A percentile compares a stretch with the other conserved stretches of the same genome.
Conservation (phyloP, 1,140 invertebrate genomes). For the Pogonomyrmex californicus region DNA sequence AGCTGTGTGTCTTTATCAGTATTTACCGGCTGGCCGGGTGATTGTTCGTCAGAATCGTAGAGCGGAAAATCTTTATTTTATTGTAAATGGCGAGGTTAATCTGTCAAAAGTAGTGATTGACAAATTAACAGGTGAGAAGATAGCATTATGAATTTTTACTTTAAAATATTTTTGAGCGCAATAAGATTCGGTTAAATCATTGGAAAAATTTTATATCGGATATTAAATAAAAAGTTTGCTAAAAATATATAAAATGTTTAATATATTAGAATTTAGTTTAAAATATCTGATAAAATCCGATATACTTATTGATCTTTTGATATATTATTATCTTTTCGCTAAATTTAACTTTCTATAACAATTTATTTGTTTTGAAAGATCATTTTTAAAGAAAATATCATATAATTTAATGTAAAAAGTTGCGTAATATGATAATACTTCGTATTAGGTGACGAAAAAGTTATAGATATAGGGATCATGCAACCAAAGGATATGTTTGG, state of each 20-base stretch:
- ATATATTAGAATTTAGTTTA: not conserved
- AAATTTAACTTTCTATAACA: not conserved
- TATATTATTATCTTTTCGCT: not conserved
- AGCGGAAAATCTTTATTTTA: conserved; percentile 88
- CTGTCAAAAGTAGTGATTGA: conserved; percentile 87
- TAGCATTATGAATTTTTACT: not conserved
- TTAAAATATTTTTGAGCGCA: not conserved
- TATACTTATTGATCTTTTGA: not conserved
- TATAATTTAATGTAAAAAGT: conserved; percentile 1
- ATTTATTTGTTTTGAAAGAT: not conserved
- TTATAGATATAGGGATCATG: conserved; percentile 76
- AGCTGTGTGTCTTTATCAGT: conserved; percentile 87
- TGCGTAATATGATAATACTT: conserved; percentile 21
- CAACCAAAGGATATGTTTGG: conserved; percentile 88
- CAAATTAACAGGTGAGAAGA: conserved; percentile 82
- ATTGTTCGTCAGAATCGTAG: conserved; percentile 88
- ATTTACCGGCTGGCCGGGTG: conserved; percentile 86
- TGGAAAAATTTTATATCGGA: not conserved
- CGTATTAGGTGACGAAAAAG: conserved; percentile 68
- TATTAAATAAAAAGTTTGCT: not conserved
- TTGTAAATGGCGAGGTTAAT: conserved; percentile 88
- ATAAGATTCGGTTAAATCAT: not conserved
- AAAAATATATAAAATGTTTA: not conserved
- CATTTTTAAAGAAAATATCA: not conserved
- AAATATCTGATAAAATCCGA: not conserved